Conservation (phyloP, 2,797 vertebrate genomes). For the Ceyx erithaca region DNA sequence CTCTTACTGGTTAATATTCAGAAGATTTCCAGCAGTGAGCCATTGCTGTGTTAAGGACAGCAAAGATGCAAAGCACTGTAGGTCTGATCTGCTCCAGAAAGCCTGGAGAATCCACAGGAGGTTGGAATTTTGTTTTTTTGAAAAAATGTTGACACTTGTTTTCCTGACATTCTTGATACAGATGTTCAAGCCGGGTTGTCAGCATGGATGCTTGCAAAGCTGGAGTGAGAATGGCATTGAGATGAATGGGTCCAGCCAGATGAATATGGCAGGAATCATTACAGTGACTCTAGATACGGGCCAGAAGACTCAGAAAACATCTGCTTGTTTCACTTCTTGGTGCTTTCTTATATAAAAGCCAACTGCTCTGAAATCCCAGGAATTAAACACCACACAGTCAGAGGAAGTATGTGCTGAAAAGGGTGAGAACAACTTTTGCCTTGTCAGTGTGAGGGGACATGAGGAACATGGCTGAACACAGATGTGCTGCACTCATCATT, state of each 20-base stretch:
- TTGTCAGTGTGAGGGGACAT: neutral
- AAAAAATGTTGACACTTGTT: conserved; percentile 26
- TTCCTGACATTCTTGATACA: conserved; percentile 11
- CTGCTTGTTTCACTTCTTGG: neutral
- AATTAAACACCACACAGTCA: neutral
- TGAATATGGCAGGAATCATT: neutral
- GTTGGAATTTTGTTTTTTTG: neutral
- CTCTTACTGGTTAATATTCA: neutral
- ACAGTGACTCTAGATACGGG: neutral
- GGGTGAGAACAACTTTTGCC: neutral
- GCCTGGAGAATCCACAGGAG: neutral
- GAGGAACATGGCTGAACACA: neutral
- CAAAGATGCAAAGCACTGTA: neutral
- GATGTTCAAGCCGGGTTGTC: neutral
- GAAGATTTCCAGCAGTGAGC: neutral
- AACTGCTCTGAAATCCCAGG: neutral
- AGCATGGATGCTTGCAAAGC: neutral
- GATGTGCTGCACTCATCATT: neutral
- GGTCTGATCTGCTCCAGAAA: neutral
- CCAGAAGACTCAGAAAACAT: neutral
- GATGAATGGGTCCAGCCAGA: neutral
- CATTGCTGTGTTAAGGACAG: neutral
- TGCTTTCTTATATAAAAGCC: neutral
- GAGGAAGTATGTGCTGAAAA: neutral
- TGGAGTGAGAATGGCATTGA: neutral